Base-by-base conservation (phyloP, 2,113 vertebrate species). In the Corvus hawaiiensis region DNA sequence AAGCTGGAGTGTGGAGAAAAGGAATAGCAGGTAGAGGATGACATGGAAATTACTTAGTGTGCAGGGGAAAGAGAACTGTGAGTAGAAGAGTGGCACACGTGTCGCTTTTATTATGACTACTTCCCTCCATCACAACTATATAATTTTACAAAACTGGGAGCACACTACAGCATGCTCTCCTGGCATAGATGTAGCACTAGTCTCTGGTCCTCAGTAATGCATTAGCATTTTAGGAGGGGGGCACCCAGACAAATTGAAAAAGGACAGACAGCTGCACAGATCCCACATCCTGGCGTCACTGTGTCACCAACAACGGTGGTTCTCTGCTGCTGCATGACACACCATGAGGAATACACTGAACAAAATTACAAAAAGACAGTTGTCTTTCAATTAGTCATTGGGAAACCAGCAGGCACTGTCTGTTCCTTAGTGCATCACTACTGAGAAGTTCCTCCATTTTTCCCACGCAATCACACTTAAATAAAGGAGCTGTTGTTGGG, bases 351-450 rank as follows among this genome's bases (percentile, higher is more conserved):
- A 61, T 20, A 30, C 39, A 27, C 8, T 1, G 2, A 77, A 19
- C 11, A 55, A 67, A 73, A 71, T 16, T 20, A 93, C 52, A 84
- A 71, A 77, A 84, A 78, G 75, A 33, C 3, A 52, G 13, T 71
- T 92, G 71, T 93, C 49, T 94, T 81, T 44, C 41, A 61, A 20
- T 22, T 20, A 91, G n/a, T 6, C 43, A 33, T 2, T 20, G 19
- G 20, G 27, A 72, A 76, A 94, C 44, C 2, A 3, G 28, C 20
- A 84, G 37, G 46, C 28, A 71, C 17, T 37, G n/a, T 15, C 37
- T 0, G 0, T 62, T 74, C 51, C 68, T 54, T n/a, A n/a, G 37
- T 4, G 14, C 6, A 6, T n/a, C 3, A 0, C 56, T 63, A 30
- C 8, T 17, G 28, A 79, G 44, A 72, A 56, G 6, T 14, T 64